Conservation (phyloP, 2,888 invertebrate genomes). For the Sarcophaga caerulescens region DNA sequence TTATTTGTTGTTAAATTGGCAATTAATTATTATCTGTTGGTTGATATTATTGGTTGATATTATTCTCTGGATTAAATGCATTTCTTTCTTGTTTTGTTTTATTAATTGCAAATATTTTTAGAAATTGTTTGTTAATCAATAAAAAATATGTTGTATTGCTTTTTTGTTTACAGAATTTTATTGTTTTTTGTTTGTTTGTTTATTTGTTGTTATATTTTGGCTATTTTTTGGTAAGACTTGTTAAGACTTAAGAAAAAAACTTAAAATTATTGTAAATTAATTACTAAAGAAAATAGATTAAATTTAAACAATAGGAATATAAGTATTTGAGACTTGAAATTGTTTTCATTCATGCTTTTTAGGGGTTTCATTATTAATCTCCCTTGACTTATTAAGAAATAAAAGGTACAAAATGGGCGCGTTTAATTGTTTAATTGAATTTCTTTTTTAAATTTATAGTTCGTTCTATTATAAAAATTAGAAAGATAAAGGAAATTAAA, state of each 20-base stretch:
- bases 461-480: not conserved
- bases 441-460: not conserved
- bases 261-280: conserved; percentile 19
- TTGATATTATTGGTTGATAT: not conserved
- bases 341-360: not conserved
- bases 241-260: not conserved
- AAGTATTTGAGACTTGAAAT: conserved; percentile 19
- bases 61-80: conserved; percentile 34
- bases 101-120: not conserved
- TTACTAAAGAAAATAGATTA: not conserved
- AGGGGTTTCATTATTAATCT: not conserved
- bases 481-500: not conserved
- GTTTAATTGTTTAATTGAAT: conserved; percentile 17
- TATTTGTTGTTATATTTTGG: conserved; percentile 25
- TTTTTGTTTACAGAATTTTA: not conserved
- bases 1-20: conserved; percentile 25
- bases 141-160: not conserved
- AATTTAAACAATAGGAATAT: not conserved
- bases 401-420: conserved; percentile 47
- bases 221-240: conserved; percentile 23
- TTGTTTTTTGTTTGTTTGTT: not conserved
- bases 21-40: not conserved
- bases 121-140: not conserved
- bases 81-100: not conserved
- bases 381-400: conserved; percentile 3